These are phyloP conservation scores for Castor canadensis DNA, from an alignment of 2,113 vertebrate genomes.

Conservation along the genomic window DNA sequence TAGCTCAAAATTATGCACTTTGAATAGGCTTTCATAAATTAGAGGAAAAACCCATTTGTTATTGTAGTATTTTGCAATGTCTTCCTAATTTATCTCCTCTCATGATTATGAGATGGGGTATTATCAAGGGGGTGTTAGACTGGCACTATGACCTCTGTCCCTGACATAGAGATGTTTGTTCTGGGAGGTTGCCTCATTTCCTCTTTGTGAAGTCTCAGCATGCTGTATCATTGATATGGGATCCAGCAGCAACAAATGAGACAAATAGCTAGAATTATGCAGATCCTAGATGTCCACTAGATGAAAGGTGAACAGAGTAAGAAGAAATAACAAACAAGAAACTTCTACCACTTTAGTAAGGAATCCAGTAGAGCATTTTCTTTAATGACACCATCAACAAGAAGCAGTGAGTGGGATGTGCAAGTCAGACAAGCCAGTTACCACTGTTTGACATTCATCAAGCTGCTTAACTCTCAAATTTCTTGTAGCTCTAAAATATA, in stretches of 20 bases:
- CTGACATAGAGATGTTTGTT: background rate
- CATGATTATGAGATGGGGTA: background rate
- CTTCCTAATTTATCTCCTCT: background rate
- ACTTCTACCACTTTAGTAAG: background rate
- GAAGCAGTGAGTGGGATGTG: background rate
- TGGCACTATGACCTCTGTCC: background rate
- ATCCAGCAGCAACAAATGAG: background rate
- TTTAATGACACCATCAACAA: background rate
- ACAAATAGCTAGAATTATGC: background rate
- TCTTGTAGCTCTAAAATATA: background rate
- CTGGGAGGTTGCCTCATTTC: background rate
- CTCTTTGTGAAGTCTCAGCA: background rate
- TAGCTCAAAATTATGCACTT: background rate
- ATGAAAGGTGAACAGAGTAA: background rate
- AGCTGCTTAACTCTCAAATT: background rate
- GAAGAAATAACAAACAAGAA: background rate
- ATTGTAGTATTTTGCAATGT: background rate
- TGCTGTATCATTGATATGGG: background rate
- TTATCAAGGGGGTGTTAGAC: background rate
- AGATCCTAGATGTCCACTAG: background rate
- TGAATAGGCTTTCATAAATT: slow-evolving; percentile 13
- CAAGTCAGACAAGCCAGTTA: background rate
- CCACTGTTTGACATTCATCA: background rate
- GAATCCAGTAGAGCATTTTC: background rate
- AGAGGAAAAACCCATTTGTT: background rate